Evolutionary conservation across 2,113 vertebrate genomes (phyloP).

Genomic region (Chlorodrepanis virens): DNA sequence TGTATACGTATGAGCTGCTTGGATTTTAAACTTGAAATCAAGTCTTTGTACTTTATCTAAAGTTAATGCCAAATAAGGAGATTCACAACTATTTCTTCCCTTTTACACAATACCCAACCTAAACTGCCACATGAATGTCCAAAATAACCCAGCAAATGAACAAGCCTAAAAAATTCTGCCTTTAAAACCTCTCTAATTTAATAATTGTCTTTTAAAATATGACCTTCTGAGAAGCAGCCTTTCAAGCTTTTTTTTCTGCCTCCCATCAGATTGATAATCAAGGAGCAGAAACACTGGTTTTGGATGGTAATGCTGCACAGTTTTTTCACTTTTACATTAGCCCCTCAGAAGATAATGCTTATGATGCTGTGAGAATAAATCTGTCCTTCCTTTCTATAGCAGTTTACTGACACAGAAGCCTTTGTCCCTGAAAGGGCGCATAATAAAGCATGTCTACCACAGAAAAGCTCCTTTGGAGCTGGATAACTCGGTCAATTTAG

Average conservation of each 20-base stretch:
- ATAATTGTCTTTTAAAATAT: background rate
- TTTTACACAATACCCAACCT: background rate
- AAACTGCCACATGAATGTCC: background rate
- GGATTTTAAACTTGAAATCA: background rate
- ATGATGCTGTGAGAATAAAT: conserved; percentile 62
- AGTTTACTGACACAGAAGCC: conserved; percentile 63
- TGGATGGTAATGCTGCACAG: background rate
- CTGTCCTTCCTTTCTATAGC: conserved; percentile 22
- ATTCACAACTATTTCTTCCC: background rate
- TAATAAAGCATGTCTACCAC: conserved; percentile 70
- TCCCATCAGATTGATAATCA: background rate
- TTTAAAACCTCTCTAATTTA: background rate
- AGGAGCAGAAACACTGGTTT: background rate
- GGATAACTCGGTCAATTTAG: conserved; percentile 78
- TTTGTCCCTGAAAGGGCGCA: conserved; percentile 73
- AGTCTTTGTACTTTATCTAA: background rate
- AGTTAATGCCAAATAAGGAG: background rate
- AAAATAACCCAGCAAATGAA: background rate
- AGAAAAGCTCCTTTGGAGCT: conserved; percentile 75
- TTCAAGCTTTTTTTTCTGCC: conserved; percentile 30
- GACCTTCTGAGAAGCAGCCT: background rate
- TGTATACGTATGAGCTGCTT: background rate
- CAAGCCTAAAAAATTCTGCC: background rate
- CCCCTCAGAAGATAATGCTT: conserved; percentile 54
- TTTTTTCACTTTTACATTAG: conserved; percentile 50